Percentiles rank a stretch among this genome's conserved stretches.
phyloP scores from a whole-genome alignment of 1,140 invertebrate species.

The Macrobrachium nipponense region DNA sequence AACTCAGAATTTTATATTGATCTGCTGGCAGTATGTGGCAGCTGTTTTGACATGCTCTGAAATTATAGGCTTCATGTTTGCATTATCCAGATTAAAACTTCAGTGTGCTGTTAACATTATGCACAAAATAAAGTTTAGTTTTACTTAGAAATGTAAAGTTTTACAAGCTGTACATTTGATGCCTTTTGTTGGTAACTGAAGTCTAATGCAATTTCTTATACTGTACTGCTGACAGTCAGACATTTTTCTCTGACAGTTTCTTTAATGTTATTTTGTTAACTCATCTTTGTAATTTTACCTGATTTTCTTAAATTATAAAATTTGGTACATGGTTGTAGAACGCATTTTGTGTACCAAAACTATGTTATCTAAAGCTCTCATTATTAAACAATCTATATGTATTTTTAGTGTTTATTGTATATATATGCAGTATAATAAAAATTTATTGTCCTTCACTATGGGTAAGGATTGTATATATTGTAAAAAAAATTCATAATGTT shows the following conservation, averaged over 20 bases:
- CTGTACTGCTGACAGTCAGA: slow-evolving; percentile 22
- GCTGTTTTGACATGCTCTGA: slow-evolving; percentile 17
- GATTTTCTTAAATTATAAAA: slow-evolving; percentile 42
- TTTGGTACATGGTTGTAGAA: slow-evolving; percentile 58
- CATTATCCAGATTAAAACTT: slow-evolving; percentile 23
- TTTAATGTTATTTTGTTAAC: slow-evolving; percentile 48
- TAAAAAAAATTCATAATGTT: slow-evolving; percentile 56
- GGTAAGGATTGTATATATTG: slow-evolving; percentile 55
- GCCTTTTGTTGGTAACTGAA: slow-evolving; percentile 24
- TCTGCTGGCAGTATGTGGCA: background rate
- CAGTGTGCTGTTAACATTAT: slow-evolving; percentile 24
- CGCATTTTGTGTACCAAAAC: slow-evolving; percentile 55
- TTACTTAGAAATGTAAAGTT: slow-evolving; percentile 1
- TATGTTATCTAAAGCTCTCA: slow-evolving; percentile 59
- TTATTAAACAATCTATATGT: slow-evolving; percentile 60
- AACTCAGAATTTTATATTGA: background rate
- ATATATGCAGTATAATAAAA: slow-evolving; percentile 52
- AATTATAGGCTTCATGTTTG: slow-evolving; percentile 3
- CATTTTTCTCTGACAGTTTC: slow-evolving; percentile 40
- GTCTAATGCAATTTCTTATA: slow-evolving; percentile 36
- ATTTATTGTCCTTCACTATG: slow-evolving; percentile 51
- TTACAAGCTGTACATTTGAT: slow-evolving; percentile 13
- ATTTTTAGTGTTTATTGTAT: slow-evolving; percentile 56
- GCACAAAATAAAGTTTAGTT: slow-evolving; percentile 34
- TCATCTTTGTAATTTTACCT: slow-evolving; percentile 55